Conservation (phyloP, 2,797 vertebrate genomes). For the Lophotriccus pileatus region DNA sequence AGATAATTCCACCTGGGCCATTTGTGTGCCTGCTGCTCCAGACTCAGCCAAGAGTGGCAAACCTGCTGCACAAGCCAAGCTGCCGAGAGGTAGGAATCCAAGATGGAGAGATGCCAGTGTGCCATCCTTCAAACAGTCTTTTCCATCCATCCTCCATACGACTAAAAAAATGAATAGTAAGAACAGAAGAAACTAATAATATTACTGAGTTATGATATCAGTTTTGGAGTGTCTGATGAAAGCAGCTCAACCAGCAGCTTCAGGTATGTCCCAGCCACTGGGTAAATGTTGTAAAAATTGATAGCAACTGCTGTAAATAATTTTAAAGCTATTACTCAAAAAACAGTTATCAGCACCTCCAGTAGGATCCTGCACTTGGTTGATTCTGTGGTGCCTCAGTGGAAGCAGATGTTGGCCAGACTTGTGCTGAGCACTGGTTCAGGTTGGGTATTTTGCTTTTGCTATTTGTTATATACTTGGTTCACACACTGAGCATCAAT, state of each 20-base stretch:
- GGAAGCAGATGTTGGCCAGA: not conserved
- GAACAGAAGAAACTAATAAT: not conserved
- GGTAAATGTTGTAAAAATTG: not conserved
- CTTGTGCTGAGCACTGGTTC: not conserved
- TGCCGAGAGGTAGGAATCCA: not conserved
- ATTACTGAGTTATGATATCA: not conserved
- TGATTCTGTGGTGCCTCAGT: not conserved
- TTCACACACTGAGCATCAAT: not conserved
- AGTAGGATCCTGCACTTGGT: fast-evolving
- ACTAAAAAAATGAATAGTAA: not conserved
- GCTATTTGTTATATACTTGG: not conserved
- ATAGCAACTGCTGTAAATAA: not conserved
- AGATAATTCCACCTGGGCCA: not conserved
- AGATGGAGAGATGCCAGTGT: not conserved
- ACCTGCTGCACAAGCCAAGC: not conserved
- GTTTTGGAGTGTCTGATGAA: not conserved
- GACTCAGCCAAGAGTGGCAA: not conserved
- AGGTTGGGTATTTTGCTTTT: not conserved
- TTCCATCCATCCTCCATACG: not conserved
- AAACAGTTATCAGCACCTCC: not conserved
- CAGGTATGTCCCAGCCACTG: not conserved
- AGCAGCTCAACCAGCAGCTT: not conserved
- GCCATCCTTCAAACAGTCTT: not conserved
- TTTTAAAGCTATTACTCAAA: not conserved
- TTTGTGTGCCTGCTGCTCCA: not conserved